Evolutionary conservation across 2,113 vertebrate species (phyloP).

Genomic region (Dolichallabes microphthalmus): DNA sequence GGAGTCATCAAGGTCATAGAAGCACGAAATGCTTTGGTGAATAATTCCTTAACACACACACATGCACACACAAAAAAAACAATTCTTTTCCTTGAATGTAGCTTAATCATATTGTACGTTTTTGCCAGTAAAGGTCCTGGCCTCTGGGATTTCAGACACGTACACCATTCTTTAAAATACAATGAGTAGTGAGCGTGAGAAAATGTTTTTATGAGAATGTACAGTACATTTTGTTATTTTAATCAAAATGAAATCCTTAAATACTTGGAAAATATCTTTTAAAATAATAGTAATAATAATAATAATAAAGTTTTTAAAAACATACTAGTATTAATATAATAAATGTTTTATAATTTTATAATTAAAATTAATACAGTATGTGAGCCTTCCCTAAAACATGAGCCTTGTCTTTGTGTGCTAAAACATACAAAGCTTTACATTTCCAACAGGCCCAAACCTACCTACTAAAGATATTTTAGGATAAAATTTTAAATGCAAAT

Average conservation of each 20-base stretch:
- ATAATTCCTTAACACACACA: not conserved
- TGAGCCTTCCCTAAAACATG: too few species aligned
- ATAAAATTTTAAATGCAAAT: too few species aligned
- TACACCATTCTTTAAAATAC: not conserved
- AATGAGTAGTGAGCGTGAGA: not conserved
- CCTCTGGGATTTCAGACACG: not conserved
- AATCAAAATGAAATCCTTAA: not conserved
- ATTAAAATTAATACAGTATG: too few species aligned
- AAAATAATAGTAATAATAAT: not conserved
- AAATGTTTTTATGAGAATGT: too few species aligned
- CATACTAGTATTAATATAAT: too few species aligned
- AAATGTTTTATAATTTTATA: too few species aligned
- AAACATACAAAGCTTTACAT: too few species aligned
- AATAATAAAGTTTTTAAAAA: not conserved
- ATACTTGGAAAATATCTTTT: not conserved
- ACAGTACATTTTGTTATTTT: not conserved
- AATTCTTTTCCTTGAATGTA: constrained; percentile 6
- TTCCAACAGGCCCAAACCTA: too few species aligned
- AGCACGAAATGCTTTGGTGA: too few species aligned
- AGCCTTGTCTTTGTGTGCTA: too few species aligned
- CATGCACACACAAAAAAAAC: not conserved
- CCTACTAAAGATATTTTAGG: too few species aligned
- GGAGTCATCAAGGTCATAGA: too few species aligned
- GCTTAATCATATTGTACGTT: constrained; percentile 64
- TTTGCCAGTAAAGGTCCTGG: constrained; percentile 58